Conservation (phyloP, 1,140 invertebrate species). For the Ceratina calcarata region DNA sequence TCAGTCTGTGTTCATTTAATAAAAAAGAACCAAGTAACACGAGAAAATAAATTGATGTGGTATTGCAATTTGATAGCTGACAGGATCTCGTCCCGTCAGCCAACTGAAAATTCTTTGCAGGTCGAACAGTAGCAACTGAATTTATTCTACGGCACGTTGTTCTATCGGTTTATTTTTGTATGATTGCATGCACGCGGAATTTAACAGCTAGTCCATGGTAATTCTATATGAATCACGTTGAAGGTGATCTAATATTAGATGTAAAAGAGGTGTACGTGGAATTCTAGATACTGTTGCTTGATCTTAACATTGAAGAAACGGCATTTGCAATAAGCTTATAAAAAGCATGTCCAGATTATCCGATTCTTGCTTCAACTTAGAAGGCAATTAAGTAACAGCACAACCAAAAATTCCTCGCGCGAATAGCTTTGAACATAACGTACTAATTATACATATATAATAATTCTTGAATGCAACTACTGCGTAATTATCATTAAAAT, state of each 20-base stretch:
- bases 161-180: conserved; percentile 34
- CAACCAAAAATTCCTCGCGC: too few species aligned
- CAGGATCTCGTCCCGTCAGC: background rate
- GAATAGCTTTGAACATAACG: too few species aligned
- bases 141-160: background rate
- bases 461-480: background rate
- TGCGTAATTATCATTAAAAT: background rate
- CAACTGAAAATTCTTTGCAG: background rate
- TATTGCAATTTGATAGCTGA: too few species aligned
- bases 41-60: too few species aligned
- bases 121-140: conserved; percentile 25
- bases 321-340: background rate
- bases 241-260: conserved; percentile 58
- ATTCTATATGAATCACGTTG: conserved; percentile 47
- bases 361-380: background rate
- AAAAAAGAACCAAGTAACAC: background rate
- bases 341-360: background rate
- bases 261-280: conserved; percentile 29
- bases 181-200: conserved; percentile 41
- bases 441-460: too few species aligned
- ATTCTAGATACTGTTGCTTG: conserved; percentile 5
- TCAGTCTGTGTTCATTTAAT: background rate
- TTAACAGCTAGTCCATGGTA: conserved; percentile 32
- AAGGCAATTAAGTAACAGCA: background rate
- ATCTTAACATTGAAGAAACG: background rate